Base-by-base conservation (phyloP, 1,140 invertebrate genomes). In the Halotydeus destructor region DNA sequence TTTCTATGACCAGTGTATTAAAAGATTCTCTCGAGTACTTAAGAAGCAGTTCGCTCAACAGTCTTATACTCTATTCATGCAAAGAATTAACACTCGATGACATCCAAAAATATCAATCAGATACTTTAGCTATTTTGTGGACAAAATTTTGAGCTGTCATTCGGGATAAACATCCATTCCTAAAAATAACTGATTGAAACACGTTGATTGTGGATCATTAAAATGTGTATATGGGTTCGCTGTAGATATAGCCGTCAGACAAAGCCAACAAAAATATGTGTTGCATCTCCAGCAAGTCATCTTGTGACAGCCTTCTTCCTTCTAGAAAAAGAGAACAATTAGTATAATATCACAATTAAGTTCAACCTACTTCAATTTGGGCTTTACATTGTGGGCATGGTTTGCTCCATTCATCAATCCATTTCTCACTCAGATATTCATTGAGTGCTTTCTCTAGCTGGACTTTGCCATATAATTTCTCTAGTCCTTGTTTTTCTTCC, bases 221-320 rank as follows among this genome's bases (percentile, higher is more conserved):
- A 66, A 76, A 54, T 76, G 74, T n/a, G 50, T 42, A 51, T 76
- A 76, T 1, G 74, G 74, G 45, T 61, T 58, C 5, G 50, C 40
- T 5, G 50, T 53, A 35, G 64, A 56, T 11, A 76, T 54, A 23
- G 53, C 47, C 3, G 38, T 45, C 14, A 57, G 53, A 52, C 72
- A 75, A 3, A 72, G 45, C 72, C 73, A 77, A 50, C 75, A 77
- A 55, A 77, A 76, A 47, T 62, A 66, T 2, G 63, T 61, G 24
- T 62, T 61, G 48, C 74, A 77, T 43, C 70, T 68, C 47, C 61
- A 64, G 52, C 74, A 77, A 1, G 62, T 62, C 70, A 77, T 76
- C 59, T 76, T 76, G 55, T 77, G 76, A 46, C 74, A 77, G 1
- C 74, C 74, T 53, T 72, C 68, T 2, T 63, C 67, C 65, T 76